Evolutionary conservation across 2,888 invertebrate genomes (phyloP).

Genomic region (Poecilus cupreus): DNA sequence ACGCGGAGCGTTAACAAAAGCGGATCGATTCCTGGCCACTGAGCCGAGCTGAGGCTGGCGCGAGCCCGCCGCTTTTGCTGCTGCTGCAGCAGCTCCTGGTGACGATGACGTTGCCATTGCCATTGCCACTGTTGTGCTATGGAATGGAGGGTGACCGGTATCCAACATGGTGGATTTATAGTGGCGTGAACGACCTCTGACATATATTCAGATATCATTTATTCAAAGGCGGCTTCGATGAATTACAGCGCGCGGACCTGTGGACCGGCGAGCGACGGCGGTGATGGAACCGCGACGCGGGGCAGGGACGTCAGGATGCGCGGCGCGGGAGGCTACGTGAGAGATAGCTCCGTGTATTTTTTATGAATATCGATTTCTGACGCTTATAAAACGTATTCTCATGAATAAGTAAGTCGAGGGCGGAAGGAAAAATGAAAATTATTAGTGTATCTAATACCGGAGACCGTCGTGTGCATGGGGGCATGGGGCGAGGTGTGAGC

Average conservation of each 20-base stretch:
- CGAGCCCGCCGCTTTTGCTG: not conserved
- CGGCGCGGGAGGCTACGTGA: conserved; percentile 15
- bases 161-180: not conserved
- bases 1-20: conserved; percentile 36
- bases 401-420: conserved; percentile 42
- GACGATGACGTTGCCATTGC: not conserved
- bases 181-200: conserved; percentile 24
- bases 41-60: not conserved
- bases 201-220: conserved; percentile 54
- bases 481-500: not conserved
- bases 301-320: not conserved
- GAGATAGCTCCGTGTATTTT: conserved; percentile 57
- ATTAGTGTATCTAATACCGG: conserved; percentile 51
- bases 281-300: not conserved
- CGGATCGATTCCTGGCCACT: not conserved
- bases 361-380: conserved; percentile 58
- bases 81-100: not conserved
- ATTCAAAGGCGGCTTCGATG: conserved; percentile 54
- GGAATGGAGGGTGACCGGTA: not conserved
- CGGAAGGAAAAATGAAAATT: conserved; percentile 53
- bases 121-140: not conserved
- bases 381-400: conserved; percentile 55
- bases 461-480: not conserved
- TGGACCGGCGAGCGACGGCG: not conserved
- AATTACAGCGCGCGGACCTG: conserved; percentile 26